phyloP scores from a whole-genome alignment of 2,113 vertebrate species.

The Morone chrysops region DNA sequence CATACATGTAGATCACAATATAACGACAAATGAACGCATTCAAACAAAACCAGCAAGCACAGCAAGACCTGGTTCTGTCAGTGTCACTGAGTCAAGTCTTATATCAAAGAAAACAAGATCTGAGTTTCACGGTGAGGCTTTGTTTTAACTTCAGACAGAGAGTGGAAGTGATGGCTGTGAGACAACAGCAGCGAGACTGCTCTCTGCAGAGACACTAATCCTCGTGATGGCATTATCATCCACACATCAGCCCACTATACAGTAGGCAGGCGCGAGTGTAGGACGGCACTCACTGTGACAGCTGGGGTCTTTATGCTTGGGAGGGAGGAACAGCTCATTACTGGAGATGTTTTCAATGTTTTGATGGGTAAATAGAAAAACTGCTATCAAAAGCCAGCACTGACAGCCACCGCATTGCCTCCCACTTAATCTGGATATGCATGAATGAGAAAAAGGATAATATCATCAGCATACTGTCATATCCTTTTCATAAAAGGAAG shows the following conservation, averaged over 20 bases:
- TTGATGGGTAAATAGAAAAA: slow-evolving; percentile 79
- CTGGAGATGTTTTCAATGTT: slow-evolving; percentile 72
- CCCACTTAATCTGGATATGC: slow-evolving; percentile 75
- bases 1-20: not conserved
- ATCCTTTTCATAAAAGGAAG: slow-evolving; percentile 47
- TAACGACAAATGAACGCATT: slow-evolving; percentile 17
- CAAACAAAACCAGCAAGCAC: slow-evolving; percentile 21
- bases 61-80: slow-evolving; percentile 70
- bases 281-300: slow-evolving; percentile 67
- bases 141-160: slow-evolving; percentile 70
- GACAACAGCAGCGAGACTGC: slow-evolving; percentile 56
- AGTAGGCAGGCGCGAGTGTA: slow-evolving; percentile 61
- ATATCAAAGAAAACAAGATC: slow-evolving; percentile 72
- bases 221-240: slow-evolving; percentile 76
- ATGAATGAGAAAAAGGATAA: slow-evolving; percentile 73
- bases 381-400: slow-evolving; percentile 64
- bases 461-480: slow-evolving; percentile 67
- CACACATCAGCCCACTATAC: slow-evolving; percentile 66
- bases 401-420: slow-evolving; percentile 68
- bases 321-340: slow-evolving; percentile 79
- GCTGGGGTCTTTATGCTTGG: slow-evolving; percentile 74
- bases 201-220: slow-evolving; percentile 73
- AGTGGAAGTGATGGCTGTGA: slow-evolving; percentile 67
- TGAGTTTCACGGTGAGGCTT: slow-evolving; percentile 58
- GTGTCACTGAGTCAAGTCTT: slow-evolving; percentile 65